Base-by-base conservation (phyloP, 2,797 vertebrate genomes). In the Okamejei kenojei region DNA sequence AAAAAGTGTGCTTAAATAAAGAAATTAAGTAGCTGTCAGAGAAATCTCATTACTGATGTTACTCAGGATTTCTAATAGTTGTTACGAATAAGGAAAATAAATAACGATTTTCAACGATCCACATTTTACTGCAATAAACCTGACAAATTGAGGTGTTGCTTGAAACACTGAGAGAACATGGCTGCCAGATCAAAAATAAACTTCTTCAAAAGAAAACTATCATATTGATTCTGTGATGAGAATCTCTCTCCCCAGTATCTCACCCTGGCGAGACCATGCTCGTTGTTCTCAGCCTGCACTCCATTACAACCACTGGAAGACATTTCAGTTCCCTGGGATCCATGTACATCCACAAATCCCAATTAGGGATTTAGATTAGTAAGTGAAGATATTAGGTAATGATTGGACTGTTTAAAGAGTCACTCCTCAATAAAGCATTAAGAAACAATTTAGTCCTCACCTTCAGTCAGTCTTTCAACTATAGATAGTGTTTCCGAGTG, bases 391-490 rank as follows among this genome's bases (percentile, higher is more conserved):
- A 58, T 1, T 32, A 21, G 54, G 23, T 0, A 29, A 17, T 58
- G n/a, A 93, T 17, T 5, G 54, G 26, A 26, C 11, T 15, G 9
- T n/a, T 2, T 19, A 32, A 1, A 32, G 7, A 45, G 13, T 29
- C 58, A 93, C 19, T 93, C 45, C 19, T 65, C 74, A 35, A 73
- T 80, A 26, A 23, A 10, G 45, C 19, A 81, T 54, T 9, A 54
- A 35, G 80, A 45, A 63, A n/a, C 4, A 86, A 63, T n/a, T 32
- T 86, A 86, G n/a, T 63, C 32, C 74, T 65, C 21, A 79, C 93
- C 93, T 81, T 63, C 93, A 63, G 23, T 63, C 21, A 35, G 6
- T 93, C 32, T 76, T 93, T 93, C 93, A 79, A 68, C 45, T 54
- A 93, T 79, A 13, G 74, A 11, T 15, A 68, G n/a, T 29, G 93